phyloP scores from a whole-genome alignment of 2,888 invertebrate genomes.

The Ferrisia virgata region DNA sequence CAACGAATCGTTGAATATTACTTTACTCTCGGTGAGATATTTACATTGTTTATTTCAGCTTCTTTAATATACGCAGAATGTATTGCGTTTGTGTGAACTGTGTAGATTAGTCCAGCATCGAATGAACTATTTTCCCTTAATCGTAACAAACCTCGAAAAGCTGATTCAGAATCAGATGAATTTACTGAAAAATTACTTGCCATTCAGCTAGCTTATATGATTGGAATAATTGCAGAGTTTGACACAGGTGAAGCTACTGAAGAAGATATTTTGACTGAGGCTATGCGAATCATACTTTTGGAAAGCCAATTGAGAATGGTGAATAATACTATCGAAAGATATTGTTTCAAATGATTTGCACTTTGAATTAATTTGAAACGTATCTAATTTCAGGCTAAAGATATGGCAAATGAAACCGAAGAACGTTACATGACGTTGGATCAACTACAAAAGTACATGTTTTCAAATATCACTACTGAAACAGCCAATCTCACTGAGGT shows the following conservation, averaged over 20 bases:
- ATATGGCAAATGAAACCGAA: not conserved
- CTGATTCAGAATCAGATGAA: not conserved
- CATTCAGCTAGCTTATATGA: not conserved
- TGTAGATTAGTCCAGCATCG: not conserved
- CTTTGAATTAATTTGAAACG: not conserved
- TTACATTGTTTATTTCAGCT: too few relatives aligned
- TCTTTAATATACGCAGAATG: too few relatives aligned
- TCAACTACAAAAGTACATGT: conserved; percentile 1
- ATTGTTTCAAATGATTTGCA: not conserved
- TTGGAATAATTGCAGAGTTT: not conserved
- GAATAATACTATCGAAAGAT: too few relatives aligned
- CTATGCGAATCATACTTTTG: not conserved
- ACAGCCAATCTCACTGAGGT: not conserved
- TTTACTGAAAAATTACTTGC: not conserved
- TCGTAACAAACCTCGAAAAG: not conserved
- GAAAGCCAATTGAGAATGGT: conserved; percentile 10
- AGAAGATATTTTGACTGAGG: not conserved
- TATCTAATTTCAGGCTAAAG: not conserved
- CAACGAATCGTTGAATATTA: not conserved
- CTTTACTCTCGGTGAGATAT: not conserved
- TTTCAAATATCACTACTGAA: not conserved
- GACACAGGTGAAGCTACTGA: not conserved
- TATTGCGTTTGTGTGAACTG: not conserved
- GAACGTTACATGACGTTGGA: not conserved
- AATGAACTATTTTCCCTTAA: not conserved